Evolutionary conservation across 1,140 invertebrate genomes (phyloP).

Genomic region (Cylas formicarius): DNA sequence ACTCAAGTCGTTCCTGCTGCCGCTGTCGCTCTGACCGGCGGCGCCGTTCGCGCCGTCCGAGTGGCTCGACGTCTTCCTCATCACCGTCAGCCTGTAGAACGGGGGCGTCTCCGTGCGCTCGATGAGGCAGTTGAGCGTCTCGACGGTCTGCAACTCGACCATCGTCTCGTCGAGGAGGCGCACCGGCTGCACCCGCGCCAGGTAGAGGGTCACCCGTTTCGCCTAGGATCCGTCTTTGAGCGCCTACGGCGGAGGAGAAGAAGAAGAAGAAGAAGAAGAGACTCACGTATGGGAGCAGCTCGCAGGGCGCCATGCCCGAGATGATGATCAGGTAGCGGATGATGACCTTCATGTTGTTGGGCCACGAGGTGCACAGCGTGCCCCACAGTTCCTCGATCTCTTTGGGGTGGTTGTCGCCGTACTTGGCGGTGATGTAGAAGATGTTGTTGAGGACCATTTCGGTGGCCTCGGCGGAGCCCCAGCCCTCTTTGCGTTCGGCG

Average conservation of each 20-base stretch:
- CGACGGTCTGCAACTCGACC: constrained; percentile 92
- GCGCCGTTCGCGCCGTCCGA: constrained; percentile 55
- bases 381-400: constrained; percentile 95
- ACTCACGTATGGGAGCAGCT: constrained; percentile 82
- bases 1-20: constrained; percentile 40
- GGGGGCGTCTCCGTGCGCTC: constrained; percentile 95
- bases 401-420: constrained; percentile 89
- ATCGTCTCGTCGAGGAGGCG: constrained; percentile 93
- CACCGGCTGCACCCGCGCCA: constrained; percentile 84
- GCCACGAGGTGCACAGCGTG: constrained; percentile 90
- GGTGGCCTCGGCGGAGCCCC: constrained; percentile 96
- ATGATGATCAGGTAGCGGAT: constrained; percentile 96
- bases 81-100: constrained; percentile 87
- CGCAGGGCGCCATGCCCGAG: constrained; percentile 88
- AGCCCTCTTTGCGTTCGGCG: constrained; percentile 74
- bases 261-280: background rate
- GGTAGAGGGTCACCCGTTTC: constrained; percentile 88
- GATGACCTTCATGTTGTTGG: constrained; percentile 94
- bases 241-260: background rate
- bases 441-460: constrained; percentile 99
- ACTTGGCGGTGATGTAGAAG: constrained; percentile 96
- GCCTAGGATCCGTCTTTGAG: constrained; percentile 52
- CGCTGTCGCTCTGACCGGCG: constrained; percentile 47
- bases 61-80: constrained; percentile 83
- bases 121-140: constrained; percentile 89